Evolutionary conservation across 1,140 invertebrate species (phyloP), one percentile per base, ranked within the genome.

Genomic region (Euura lappo): DNA sequence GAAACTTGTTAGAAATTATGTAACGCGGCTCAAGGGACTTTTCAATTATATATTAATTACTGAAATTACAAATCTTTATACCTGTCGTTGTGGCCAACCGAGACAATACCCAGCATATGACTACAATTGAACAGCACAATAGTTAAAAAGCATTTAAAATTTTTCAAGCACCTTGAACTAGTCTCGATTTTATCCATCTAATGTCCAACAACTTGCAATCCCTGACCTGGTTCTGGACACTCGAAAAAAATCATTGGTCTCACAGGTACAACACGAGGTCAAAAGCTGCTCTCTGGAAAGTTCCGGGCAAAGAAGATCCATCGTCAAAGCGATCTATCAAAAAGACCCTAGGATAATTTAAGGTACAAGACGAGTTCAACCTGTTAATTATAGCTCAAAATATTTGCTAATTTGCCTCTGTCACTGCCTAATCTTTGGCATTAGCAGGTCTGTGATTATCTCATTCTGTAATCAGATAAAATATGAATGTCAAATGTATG

Each of bases 201-300:
- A 28, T 28, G 28, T 28, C 28, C 28, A 28, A 28, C 28, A 28
- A 28, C 51, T 6, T 60, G 51, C 10, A 3, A 60, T 60, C 51
- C 51, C 51, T 60, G 51, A 60, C 51, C 51, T 60, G 51, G 51
- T 60, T 60, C 5, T 60, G 10, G 51, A 60, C 51, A 60, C 51
- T 60, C 51, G 51, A 60, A n/a, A 60, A 60, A 28, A 60, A 60
- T 60, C 51, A 60, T 60, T 60, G 3, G 13, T 60, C 51, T 8
- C 13, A n/a, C 51, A 8, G 13, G 13, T 60, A 60, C 13, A n/a
- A 60, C 13, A 6, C 51, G 51, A 60, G 51, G 51, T 60, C 51
- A n/a, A 60, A 60, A n/a, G 3, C 10, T 11, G 13, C 51, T 60
- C 13, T 60, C 51, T 3, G 8, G 6, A n/a, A 60, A 60, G 51